Percentiles rank a stretch among this genome's conserved stretches.
Conservation (phyloP, 1,140 invertebrate genomes). For the Andricus grossulariae region DNA sequence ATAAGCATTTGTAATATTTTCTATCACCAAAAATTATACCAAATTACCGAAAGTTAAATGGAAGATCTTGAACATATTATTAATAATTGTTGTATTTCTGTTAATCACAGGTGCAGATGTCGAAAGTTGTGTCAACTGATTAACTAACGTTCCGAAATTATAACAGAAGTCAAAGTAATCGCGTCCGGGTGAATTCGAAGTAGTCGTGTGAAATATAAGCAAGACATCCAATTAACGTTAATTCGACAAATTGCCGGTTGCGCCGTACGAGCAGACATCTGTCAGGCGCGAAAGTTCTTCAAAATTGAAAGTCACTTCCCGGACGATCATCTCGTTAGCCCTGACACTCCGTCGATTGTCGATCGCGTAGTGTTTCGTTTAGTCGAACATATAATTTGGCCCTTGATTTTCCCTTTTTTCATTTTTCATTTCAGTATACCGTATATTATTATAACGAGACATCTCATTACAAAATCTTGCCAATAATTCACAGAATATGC, state of each 20-base stretch:
- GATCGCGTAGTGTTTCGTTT: conserved; percentile 31
- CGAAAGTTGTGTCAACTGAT: background rate
- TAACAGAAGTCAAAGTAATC: conserved; percentile 5
- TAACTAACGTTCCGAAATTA: background rate
- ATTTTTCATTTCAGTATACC: conserved; percentile 1
- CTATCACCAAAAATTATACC: too few species aligned
- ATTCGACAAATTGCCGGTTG: conserved; percentile 64
- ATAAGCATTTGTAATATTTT: background rate
- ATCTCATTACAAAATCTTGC: conserved; percentile 22
- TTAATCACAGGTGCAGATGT: background rate
- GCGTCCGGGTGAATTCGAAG: background rate
- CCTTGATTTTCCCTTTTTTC: conserved; percentile 15
- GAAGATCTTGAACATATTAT: too few species aligned
- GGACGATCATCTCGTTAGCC: conserved; percentile 53
- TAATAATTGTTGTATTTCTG: too few species aligned
- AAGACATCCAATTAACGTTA: conserved; percentile 65
- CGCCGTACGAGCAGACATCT: conserved; percentile 58
- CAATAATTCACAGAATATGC: background rate
- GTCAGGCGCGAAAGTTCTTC: conserved; percentile 50
- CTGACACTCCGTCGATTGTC: conserved; percentile 32
- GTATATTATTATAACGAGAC: conserved; percentile 14
- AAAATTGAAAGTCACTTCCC: conserved; percentile 69
- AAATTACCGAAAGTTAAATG: too few species aligned
- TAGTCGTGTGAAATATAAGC: conserved; percentile 46
- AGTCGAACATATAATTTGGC: conserved; percentile 19